Conservation (phyloP, 2,888 invertebrate species). For the Drosophila pegasa region DNA sequence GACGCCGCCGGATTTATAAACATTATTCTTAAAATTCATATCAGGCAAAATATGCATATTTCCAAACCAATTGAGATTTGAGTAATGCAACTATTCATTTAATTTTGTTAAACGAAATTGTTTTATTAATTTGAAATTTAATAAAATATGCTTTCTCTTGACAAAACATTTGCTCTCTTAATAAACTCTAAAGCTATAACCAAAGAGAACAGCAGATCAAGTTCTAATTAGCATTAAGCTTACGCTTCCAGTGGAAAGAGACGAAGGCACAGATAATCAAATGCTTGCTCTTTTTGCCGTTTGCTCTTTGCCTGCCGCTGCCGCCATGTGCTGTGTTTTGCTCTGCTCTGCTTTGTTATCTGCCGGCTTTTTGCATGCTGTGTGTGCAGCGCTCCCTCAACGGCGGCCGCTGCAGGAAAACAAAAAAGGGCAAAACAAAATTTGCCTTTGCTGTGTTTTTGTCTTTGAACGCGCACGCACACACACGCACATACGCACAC, state of each 20-base stretch:
- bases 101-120: constrained; percentile 9
- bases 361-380: constrained; percentile 64
- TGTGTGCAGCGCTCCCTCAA: constrained; percentile 27
- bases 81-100: constrained; percentile 25
- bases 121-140: background rate
- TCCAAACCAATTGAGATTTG: background rate
- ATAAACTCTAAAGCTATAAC: background rate
- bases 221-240: background rate
- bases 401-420: constrained; percentile 34
- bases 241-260: background rate
- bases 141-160: background rate
- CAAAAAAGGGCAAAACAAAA: constrained; percentile 50
- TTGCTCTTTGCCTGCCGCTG: constrained; percentile 18
- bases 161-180: background rate
- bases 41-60: background rate
- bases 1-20: background rate
- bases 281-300: constrained; percentile 44
- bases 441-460: constrained; percentile 48
- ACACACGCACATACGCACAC: constrained; percentile 26
- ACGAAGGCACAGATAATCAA: constrained; percentile 29
- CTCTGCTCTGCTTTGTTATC: constrained; percentile 23
- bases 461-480: constrained; percentile 38
- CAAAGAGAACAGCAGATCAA: background rate
- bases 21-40: background rate
- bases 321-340: constrained; percentile 21